Evolutionary conservation across 2,113 vertebrate species (phyloP), one percentile per base, ranked within the genome.

Genomic region (Nycticebus coucang): DNA sequence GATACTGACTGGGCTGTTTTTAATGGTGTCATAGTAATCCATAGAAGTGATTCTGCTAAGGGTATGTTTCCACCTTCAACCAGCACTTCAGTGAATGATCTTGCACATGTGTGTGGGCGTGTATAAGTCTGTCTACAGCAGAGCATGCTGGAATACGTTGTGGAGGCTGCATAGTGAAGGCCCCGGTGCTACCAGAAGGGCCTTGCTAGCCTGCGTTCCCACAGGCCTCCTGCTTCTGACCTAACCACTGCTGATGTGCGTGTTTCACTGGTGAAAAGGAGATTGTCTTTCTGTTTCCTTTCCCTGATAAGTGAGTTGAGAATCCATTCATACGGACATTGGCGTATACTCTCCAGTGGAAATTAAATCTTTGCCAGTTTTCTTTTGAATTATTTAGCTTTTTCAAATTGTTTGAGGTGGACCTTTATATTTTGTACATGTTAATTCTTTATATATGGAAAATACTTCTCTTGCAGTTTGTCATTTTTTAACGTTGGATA

Each of bases 401-500:
- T 93, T 87, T 60, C 57, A 35, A 45, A 8, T 28, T 93, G 41
- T 90, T 57, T 55, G 28, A 86, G 50, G 50, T 26, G 30, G 18
- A 28, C 28, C 7, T 90, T 89, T 91, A 0, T 79, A 33, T 57
- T 13, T 72, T 88, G 24, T 37, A 37, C 50, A 9, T 55, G 26
- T 60, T 81, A 60, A 55, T 45, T 88, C 21, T 84, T 71, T 57
- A 8, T 59, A 30, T 50, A 87, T 74, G 60, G 94, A 85, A 77
- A 84, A 35, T 80, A 11, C 45, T 28, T 92, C 71, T 69, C 14
- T 81, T 87, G 33, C n/a, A n/a, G 12, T 57, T 24, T 90, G 60
- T 89, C 33, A 59, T 50, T 72, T 88, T 95, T 95, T 78, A 92
- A 75, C n/a, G 50, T 78, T 64, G 24, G 5, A 15, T 11, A 4